Percentiles rank a stretch among this genome's conserved stretches.
Evolutionary conservation across 92 coral and sea anemone genomes (phyloP).

Genomic region (Blastomussa wellsi): DNA sequence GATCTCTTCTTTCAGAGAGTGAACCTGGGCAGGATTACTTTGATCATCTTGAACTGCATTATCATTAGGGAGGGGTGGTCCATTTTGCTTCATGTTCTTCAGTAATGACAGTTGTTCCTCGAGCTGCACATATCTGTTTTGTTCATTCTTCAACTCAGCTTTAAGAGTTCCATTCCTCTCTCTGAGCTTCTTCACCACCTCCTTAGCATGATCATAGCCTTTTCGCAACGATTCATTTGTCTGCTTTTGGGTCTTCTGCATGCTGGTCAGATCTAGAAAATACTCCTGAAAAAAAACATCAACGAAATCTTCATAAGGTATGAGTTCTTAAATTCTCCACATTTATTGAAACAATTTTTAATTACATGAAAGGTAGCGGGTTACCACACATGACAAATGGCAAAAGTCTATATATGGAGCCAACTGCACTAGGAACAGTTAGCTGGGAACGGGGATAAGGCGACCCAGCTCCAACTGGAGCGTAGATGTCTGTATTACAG

Average conservation of each 20-base stretch:
- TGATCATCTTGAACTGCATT: not conserved
- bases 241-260: slow-evolving; percentile 64
- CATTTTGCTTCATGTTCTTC: slow-evolving; percentile 17
- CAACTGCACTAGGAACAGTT: not conserved
- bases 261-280: slow-evolving; percentile 63
- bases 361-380: not conserved
- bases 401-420: not conserved
- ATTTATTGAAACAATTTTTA: too few relatives aligned
- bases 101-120: slow-evolving; percentile 44
- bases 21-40: not conserved
- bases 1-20: not conserved
- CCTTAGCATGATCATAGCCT: slow-evolving; percentile 74
- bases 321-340: too few relatives aligned
- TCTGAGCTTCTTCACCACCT: slow-evolving; percentile 67
- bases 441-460: too few relatives aligned
- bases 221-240: slow-evolving; percentile 40
- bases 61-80: not conserved
- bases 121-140: slow-evolving; percentile 30
- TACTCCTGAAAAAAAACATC: slow-evolving; percentile 49
- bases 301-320: too few relatives aligned
- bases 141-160: slow-evolving; percentile 49
- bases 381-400: not conserved
- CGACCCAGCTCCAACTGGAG: not conserved
- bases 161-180: slow-evolving; percentile 58
- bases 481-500: not conserved